A percentile compares a stretch with the other conserved stretches of the same genome.
Evolutionary conservation across 2,797 vertebrate species (phyloP).

Genomic region (Phyllotis vaccarum): DNA sequence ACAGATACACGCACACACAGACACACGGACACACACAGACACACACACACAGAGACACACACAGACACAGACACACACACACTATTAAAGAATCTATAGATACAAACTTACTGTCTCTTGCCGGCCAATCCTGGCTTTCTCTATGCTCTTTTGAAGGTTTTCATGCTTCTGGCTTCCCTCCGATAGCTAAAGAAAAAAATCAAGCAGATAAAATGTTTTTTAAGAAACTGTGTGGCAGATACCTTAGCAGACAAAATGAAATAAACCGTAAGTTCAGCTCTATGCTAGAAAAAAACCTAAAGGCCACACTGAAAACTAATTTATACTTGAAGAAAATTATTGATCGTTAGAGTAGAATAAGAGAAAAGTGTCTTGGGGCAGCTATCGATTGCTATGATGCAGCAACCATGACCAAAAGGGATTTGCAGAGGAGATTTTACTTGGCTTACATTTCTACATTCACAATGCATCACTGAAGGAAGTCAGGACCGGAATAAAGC

Average conservation of each 20-base stretch:
- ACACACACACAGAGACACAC: too few species aligned
- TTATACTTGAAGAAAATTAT: slow-evolving; percentile 10
- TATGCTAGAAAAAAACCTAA: slow-evolving; percentile 23
- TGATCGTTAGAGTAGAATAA: background rate
- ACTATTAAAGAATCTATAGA: background rate
- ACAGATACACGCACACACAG: background rate
- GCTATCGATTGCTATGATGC: too few species aligned
- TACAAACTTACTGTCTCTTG: slow-evolving; percentile 92
- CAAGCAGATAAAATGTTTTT: slow-evolving; percentile 69
- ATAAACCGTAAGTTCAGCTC: background rate
- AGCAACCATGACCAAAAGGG: too few species aligned
- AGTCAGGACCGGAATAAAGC: background rate
- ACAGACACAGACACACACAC: background rate
- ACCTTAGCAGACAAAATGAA: slow-evolving; percentile 38
- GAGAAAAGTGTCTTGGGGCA: background rate
- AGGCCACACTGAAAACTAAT: background rate
- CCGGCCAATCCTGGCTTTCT: slow-evolving; percentile 94
- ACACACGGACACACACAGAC: too few species aligned
- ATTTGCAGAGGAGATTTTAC: background rate
- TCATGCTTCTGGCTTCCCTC: slow-evolving; percentile 92
- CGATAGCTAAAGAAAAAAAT: slow-evolving; percentile 87
- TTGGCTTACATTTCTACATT: too few species aligned
- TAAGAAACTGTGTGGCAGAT: slow-evolving; percentile 15
- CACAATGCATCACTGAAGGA: background rate
- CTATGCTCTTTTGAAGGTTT: slow-evolving; percentile 89